Percentiles rank a stretch among this genome's conserved stretches.
Evolutionary conservation across 2,113 vertebrate genomes (phyloP).

Genomic region (Phyllostomus discolor): DNA sequence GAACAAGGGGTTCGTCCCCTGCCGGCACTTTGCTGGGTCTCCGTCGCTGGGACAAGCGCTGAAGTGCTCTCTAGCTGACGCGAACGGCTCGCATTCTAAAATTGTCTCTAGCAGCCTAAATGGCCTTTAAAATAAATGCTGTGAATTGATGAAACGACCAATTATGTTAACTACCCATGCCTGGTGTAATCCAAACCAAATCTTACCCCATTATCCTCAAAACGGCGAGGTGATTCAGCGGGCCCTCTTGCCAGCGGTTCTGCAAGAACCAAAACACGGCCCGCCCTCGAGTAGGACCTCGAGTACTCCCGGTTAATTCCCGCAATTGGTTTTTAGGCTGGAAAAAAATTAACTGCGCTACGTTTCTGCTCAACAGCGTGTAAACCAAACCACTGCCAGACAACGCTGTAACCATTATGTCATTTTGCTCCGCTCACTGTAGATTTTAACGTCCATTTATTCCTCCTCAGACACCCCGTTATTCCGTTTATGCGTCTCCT

Average conservation of each 20-base stretch:
- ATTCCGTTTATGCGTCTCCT: accelerated
- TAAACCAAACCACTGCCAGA: background rate
- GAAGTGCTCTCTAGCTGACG: conserved; percentile 35
- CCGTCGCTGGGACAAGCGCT: background rate
- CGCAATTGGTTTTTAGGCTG: background rate
- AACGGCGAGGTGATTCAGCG: background rate
- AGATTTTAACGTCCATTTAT: background rate
- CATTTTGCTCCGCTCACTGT: background rate
- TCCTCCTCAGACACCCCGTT: background rate
- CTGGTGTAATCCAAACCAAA: conserved; percentile 57
- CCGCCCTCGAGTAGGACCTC: background rate
- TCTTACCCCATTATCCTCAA: conserved; percentile 44
- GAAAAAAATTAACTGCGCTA: background rate
- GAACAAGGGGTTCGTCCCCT: background rate
- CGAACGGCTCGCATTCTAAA: background rate
- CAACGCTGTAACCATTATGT: background rate
- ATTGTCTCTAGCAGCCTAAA: conserved; percentile 28
- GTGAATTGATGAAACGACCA: conserved; percentile 56
- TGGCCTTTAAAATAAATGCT: conserved; percentile 56
- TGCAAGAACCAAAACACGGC: background rate
- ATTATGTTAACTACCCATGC: conserved; percentile 58
- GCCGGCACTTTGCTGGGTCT: background rate
- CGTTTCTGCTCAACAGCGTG: background rate
- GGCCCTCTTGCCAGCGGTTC: background rate
- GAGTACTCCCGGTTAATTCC: background rate